Base-by-base conservation (phyloP, 92 coral and sea anemone species). In the Scolanthus callimorphus region DNA sequence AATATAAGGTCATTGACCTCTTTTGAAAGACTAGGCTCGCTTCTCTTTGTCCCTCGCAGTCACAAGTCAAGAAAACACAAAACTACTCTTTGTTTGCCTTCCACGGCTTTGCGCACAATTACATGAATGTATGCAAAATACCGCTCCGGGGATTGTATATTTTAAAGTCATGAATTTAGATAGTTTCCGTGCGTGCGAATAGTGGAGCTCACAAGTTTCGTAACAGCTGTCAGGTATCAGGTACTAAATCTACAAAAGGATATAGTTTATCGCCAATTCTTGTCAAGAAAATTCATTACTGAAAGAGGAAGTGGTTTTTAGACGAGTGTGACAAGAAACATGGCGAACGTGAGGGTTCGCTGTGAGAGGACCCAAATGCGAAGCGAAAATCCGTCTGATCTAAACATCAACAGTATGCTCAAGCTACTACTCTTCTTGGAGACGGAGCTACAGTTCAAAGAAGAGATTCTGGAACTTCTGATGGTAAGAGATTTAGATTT, bases 391-490 rank as follows among this genome's bases (percentile, higher is more conserved):
- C 52, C 8, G 22, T 4, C 22, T 4, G 15, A 34, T 34, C 41
- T 6, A 15, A 46, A 46, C 17, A 88, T 84, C 27, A 96, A 94
- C 51, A 88, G 90, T 45, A 94, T 94, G 99, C 47, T 94, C 55
- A 86, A 86, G 30, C 76, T 94, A 24, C 73, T 94, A 34, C 83
- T 94, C 24, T 84, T 80, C 82, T 70, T 89, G 50, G 99, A 94
- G 57, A 88, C 94, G 20, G 99, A 94, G 65, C 59, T 94, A 53
- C 96, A 89, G 51, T 83, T 90, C 49, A 94, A 94, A 51, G 99
- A 94, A 70, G 99, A 90, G 43, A 67, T 94, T 23, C 77, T 94
- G 29, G 91, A 90, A 24, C 55, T 94, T 54, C 78, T 94, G 12
- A 73, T 88, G 99, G 99, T 94, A 45, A 41, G 91, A n/a, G n/a